Percentiles rank a stretch among this genome's conserved stretches.
These are phyloP conservation scores for Pachypeltis micranthus DNA, from an alignment of 1,140 invertebrate genomes.

Conservation along the genomic window DNA sequence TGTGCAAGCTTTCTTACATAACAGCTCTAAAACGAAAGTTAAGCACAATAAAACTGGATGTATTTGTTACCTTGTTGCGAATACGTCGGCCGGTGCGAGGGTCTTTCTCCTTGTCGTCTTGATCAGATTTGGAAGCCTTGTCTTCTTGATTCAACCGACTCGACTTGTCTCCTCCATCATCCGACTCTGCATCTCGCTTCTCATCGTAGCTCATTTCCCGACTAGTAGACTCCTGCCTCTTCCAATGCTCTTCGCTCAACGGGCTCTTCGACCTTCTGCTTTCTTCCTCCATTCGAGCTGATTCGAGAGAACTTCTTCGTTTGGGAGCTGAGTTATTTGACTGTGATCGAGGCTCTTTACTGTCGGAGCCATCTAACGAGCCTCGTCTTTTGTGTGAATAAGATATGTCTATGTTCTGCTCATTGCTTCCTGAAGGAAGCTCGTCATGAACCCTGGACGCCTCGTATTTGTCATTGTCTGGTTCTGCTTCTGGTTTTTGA, in stretches of 20 bases:
- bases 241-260: too few species aligned
- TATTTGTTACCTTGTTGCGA: constrained; percentile 54
- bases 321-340: too few species aligned
- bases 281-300: neutral
- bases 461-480: too few species aligned
- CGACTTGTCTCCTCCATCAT: constrained; percentile 11
- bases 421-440: too few species aligned
- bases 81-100: constrained; percentile 48
- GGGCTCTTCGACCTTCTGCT: constrained; percentile 36
- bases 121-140: constrained; percentile 31
- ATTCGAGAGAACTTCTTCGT: neutral
- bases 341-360: too few species aligned
- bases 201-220: too few species aligned
- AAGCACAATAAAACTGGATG: too few species aligned
- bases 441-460: too few species aligned
- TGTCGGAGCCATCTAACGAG: neutral
- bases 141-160: constrained; percentile 7
- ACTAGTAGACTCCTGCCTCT: too few species aligned
- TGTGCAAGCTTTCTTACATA: too few species aligned
- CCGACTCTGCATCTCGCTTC: constrained; percentile 9
- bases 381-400: constrained; percentile 5
- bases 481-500: constrained; percentile 37
- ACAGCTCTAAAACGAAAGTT: too few species aligned
- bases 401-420: too few species aligned
- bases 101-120: constrained; percentile 39